These are phyloP conservation scores for Theristicus caerulescens DNA, from an alignment of 2,113 vertebrate species.

Conservation along the genomic window DNA sequence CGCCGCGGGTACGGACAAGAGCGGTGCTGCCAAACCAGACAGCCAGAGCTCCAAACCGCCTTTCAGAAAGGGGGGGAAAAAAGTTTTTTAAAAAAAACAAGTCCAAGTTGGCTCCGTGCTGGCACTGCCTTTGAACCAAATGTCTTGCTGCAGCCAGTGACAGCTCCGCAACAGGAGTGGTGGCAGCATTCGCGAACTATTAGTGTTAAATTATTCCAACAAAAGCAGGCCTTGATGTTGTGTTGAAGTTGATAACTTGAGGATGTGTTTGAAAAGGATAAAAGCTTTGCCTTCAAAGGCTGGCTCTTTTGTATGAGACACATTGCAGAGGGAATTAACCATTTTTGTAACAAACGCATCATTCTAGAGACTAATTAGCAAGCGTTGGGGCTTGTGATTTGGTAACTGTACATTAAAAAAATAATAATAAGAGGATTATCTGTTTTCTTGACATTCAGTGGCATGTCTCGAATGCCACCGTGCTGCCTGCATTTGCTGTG, in stretches of 20 bases:
- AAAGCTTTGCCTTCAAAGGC: conserved; percentile 35
- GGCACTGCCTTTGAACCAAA: conserved; percentile 1
- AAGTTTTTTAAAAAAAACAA: not conserved
- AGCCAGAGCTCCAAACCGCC: not conserved
- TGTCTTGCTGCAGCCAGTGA: not conserved
- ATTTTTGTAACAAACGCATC: not conserved
- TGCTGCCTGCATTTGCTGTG: not conserved
- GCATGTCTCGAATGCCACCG: fast-evolving
- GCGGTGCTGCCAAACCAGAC: not conserved
- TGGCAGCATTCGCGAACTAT: conserved; percentile 14
- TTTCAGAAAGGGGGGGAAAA: not conserved
- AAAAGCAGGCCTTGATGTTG: conserved; percentile 43
- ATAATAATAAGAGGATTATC: not conserved
- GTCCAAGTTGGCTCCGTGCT: not conserved
- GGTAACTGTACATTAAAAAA: not conserved
- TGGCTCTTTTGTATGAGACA: not conserved
- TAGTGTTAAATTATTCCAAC: conserved; percentile 57
- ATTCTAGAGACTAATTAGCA: not conserved
- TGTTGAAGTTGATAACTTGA: conserved; percentile 29
- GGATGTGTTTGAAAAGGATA: conserved; percentile 33
- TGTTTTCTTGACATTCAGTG: not conserved
- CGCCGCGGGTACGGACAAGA: fast-evolving
- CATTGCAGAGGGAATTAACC: not conserved
- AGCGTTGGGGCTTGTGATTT: not conserved
- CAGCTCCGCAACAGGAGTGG: not conserved